Percentiles rank a stretch among this genome's conserved stretches.
Conservation (phyloP, 2,888 invertebrate species). For the Barypeithes pellucidus region DNA sequence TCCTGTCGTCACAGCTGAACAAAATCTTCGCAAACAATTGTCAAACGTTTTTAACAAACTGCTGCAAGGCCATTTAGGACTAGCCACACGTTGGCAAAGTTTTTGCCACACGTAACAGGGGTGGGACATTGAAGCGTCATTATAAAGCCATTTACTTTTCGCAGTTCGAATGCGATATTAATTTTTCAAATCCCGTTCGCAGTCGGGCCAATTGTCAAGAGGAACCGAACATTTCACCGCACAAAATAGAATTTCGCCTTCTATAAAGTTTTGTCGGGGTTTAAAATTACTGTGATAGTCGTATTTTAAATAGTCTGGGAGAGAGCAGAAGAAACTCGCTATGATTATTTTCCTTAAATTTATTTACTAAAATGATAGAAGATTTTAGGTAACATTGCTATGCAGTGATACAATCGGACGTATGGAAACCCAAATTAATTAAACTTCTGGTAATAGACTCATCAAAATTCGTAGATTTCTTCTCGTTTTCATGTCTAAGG, state of each 20-base stretch:
- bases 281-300: constrained; percentile 10
- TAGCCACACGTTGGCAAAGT: constrained; percentile 30
- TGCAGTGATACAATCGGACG: too few relatives aligned
- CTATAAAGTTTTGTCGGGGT: constrained; percentile 17
- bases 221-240: constrained; percentile 18
- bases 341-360: too few relatives aligned
- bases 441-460: too few relatives aligned
- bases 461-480: too few relatives aligned
- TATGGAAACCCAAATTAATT: too few relatives aligned
- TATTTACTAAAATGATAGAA: too few relatives aligned
- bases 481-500: too few relatives aligned
- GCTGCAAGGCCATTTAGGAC: constrained; percentile 6
- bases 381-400: too few relatives aligned
- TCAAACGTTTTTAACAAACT: constrained; percentile 24
- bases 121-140: constrained; percentile 28
- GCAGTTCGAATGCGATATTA: constrained; percentile 35
- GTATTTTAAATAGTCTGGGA: too few relatives aligned
- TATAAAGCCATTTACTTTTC: constrained; percentile 39
- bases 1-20: not conserved
- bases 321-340: too few relatives aligned
- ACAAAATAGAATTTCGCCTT: constrained; percentile 25
- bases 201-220: constrained; percentile 15
- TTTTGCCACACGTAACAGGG: constrained; percentile 17
- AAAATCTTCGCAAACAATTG: constrained; percentile 2
- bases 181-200: constrained; percentile 26